phyloP scores from a whole-genome alignment of 2,113 vertebrate genomes.

The Sardina pilchardus region DNA sequence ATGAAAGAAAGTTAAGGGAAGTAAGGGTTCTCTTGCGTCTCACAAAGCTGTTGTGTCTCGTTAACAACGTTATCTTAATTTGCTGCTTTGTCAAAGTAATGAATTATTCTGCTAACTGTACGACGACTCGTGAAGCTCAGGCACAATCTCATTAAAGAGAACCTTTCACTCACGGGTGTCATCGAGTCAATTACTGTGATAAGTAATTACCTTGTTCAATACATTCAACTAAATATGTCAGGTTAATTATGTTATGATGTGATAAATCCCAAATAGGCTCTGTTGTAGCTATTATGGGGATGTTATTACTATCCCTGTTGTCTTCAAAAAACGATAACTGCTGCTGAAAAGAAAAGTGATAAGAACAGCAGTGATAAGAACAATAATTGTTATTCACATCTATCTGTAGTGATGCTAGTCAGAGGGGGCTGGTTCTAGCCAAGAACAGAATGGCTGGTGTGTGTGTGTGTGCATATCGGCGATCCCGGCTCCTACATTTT shows the following conservation, averaged over 20 bases:
- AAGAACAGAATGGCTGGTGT: constrained; percentile 15
- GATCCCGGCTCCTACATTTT: constrained; percentile 32
- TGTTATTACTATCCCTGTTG: background rate
- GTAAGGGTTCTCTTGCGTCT: background rate
- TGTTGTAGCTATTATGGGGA: background rate
- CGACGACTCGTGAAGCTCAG: background rate
- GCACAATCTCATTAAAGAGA: background rate
- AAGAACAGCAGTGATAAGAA: background rate
- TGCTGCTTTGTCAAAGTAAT: background rate
- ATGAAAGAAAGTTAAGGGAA: background rate
- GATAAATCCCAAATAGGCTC: background rate
- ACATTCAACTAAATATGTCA: background rate
- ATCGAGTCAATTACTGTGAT: background rate
- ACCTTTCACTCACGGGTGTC: background rate
- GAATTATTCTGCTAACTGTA: background rate
- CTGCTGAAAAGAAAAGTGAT: background rate
- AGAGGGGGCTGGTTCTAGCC: background rate
- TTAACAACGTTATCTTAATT: background rate
- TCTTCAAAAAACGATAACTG: background rate
- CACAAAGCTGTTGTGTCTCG: background rate
- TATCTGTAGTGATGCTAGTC: background rate
- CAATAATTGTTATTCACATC: background rate
- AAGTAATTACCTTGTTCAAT: background rate
- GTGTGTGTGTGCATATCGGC: constrained; percentile 31
- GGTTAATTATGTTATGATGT: background rate